A percentile compares a stretch with the other conserved stretches of the same genome.
phyloP scores from a whole-genome alignment of 2,797 vertebrate genomes.

The Adelosebastes latens region DNA sequence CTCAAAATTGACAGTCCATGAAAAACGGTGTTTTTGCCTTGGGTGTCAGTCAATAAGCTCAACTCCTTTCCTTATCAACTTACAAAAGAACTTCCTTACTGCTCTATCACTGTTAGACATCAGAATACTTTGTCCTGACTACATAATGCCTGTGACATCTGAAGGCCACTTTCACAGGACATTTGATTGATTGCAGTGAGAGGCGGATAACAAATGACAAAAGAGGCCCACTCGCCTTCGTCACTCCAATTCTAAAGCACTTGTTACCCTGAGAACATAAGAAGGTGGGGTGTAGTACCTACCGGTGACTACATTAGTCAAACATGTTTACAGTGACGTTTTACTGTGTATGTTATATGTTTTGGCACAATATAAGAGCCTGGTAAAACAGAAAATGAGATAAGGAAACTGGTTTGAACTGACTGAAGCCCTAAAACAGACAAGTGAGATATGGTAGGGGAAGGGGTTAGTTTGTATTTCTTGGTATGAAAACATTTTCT shows the following conservation, averaged over 20 bases:
- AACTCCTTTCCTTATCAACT: neutral
- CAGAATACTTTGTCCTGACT: conserved; percentile 6
- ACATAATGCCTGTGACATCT: neutral
- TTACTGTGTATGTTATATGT: conserved; percentile 25
- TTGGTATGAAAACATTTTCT: conserved; percentile 43
- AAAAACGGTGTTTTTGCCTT: too few relatives aligned
- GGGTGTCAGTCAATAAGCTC: neutral
- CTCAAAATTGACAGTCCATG: too few relatives aligned
- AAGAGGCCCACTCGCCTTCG: neutral
- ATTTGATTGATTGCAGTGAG: neutral
- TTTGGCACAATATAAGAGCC: conserved; percentile 53
- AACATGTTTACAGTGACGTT: conserved; percentile 15
- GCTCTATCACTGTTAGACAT: neutral
- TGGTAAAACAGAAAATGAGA: conserved; percentile 70
- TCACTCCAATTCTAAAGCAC: conserved; percentile 3
- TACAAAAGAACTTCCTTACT: neutral
- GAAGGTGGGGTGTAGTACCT: neutral
- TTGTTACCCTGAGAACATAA: conserved; percentile 14
- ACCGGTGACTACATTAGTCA: conserved; percentile 1
- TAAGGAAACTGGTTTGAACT: conserved; percentile 52
- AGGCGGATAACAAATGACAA: neutral
- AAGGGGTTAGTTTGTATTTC: conserved; percentile 17
- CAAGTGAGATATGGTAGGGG: conserved; percentile 33
- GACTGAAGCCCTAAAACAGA: conserved; percentile 28
- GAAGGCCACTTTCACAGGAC: neutral